These are phyloP conservation scores for Anthopleura xanthogrammica DNA, from an alignment of 92 coral and sea anemone genomes.

Conservation along the genomic window DNA sequence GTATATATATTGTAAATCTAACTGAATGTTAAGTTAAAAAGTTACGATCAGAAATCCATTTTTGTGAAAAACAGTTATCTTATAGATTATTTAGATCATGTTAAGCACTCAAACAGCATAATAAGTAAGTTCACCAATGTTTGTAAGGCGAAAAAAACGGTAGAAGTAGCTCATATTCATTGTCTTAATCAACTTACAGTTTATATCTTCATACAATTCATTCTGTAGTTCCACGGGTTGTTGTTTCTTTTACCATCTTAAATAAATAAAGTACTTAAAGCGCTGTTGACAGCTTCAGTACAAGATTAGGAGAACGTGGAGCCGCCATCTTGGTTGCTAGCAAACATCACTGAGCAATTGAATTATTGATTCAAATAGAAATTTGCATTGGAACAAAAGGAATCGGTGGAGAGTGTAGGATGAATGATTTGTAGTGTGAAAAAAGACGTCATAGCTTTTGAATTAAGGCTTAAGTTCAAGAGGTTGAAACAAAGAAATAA, in stretches of 20 bases:
- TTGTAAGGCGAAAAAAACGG: too few relatives aligned
- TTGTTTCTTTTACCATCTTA: background rate
- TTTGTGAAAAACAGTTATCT: too few relatives aligned
- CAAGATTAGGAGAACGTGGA: background rate
- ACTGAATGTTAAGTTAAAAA: too few relatives aligned
- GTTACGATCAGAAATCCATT: too few relatives aligned
- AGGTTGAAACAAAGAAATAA: too few relatives aligned
- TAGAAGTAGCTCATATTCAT: background rate
- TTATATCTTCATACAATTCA: background rate
- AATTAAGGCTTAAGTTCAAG: background rate
- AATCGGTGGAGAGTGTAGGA: background rate
- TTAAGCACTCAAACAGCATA: too few relatives aligned
- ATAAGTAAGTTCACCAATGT: too few relatives aligned
- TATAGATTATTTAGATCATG: too few relatives aligned
- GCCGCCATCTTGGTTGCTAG: conserved; percentile 4
- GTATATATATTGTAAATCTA: too few relatives aligned
- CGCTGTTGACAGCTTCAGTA: background rate
- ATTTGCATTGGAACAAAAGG: conserved; percentile 1
- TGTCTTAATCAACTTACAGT: background rate
- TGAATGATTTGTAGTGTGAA: background rate
- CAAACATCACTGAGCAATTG: background rate
- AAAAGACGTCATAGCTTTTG: background rate
- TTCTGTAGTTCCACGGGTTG: background rate
- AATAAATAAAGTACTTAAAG: background rate
- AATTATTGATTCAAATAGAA: background rate